These are phyloP conservation scores for Brachystomella parvula DNA, from an alignment of 1,140 invertebrate species.

Conservation along the genomic window DNA sequence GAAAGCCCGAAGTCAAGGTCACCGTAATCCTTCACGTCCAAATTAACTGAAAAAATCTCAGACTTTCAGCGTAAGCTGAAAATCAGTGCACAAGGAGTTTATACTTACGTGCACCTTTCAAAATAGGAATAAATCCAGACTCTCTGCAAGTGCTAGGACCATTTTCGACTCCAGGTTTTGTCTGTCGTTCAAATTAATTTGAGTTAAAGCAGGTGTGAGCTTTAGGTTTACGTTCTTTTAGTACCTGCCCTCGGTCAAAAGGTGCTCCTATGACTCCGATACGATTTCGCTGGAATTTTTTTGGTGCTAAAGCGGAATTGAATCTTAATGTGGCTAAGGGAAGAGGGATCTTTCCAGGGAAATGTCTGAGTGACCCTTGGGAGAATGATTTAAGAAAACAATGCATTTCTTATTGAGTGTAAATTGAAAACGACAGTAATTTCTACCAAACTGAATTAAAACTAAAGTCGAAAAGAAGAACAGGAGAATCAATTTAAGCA, in stretches of 20 bases:
- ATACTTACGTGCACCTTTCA: slow-evolving; percentile 14
- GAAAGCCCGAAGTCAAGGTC: slow-evolving; percentile 12
- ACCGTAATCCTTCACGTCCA: slow-evolving; percentile 34
- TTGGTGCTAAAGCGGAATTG: too few relatives aligned
- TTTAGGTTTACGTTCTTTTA: not conserved
- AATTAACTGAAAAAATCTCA: slow-evolving; percentile 10
- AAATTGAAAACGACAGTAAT: too few relatives aligned
- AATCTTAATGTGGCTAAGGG: too few relatives aligned
- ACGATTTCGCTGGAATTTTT: not conserved
- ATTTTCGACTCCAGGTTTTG: slow-evolving; percentile 26
- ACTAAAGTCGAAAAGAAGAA: too few relatives aligned
- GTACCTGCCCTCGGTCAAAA: slow-evolving; percentile 29
- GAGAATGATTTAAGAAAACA: too few relatives aligned
- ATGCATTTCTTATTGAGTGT: too few relatives aligned
- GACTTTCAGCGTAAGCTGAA: not conserved
- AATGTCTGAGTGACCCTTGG: too few relatives aligned
- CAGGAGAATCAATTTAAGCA: too few relatives aligned
- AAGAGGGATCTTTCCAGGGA: too few relatives aligned
- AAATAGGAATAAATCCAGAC: slow-evolving; percentile 24
- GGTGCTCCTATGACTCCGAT: slow-evolving; percentile 27
- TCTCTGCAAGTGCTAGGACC: slow-evolving; percentile 28
- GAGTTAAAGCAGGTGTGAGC: not conserved
- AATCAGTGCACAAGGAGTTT: not conserved
- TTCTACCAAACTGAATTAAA: too few relatives aligned
- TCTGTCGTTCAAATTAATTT: slow-evolving; percentile 7